Evolutionary conservation across 1,140 invertebrate genomes (phyloP), one percentile per base, ranked within the genome.

Genomic region (Armadillidium nasatum): DNA sequence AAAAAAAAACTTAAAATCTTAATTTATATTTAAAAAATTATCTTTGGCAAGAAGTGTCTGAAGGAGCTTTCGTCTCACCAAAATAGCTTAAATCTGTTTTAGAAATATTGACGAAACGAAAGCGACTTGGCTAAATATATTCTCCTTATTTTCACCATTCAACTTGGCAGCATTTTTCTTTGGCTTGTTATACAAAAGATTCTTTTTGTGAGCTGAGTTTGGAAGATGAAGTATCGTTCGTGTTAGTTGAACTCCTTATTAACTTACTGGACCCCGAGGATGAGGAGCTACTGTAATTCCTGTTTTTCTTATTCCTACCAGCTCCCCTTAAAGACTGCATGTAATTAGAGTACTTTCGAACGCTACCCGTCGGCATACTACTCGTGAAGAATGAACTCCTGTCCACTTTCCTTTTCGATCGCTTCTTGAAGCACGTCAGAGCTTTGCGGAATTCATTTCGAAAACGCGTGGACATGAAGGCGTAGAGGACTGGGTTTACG

Each of bases 401-500:
- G 50, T 60, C 50, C 50, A 60, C 50, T 19, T 60, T 7, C 50
- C 7, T 60, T 7, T 7, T 60, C 11, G 50, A 60, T 15, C 50
- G 50, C 19, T 60, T 60, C 19, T 60, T 60, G 50, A 60, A 4
- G 50, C 7, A 2, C 11, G 7, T 13, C 11, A 50, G 46, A 50
- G 15, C 46, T 15, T 50, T 50, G 46, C 15, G 46, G 82, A 95
- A 95, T 0, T 93, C 93, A 19, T 90, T 89, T 11, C 94, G 88
- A 85, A 95, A 96, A 84, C 95, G 95, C 0, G 92, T 93, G n/a
- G 93, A 94, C 90, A 92, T 92, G n/a, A 92, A 84, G 84, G 93
- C 93, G 85, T 96, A 95, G 15, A 95, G 87, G 80, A 95, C 93
- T 4, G 94, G 94, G 85, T 95, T 96, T 75, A 95, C 90, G 33